Conservation (phyloP, 2,113 vertebrate species). For the Mirza zaza region DNA sequence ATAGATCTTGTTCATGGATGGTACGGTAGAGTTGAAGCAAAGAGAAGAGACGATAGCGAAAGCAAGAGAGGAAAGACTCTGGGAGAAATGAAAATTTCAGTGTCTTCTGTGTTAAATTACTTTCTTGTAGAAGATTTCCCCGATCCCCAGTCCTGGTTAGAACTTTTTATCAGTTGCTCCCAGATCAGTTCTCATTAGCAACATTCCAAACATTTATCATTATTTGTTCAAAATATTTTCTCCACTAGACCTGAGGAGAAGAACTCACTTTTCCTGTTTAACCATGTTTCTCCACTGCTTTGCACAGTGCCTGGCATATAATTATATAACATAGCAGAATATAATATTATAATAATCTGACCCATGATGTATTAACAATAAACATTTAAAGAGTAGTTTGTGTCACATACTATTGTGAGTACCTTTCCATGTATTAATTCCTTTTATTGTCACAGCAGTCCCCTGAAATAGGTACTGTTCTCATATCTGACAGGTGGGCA, state of each 20-base stretch:
- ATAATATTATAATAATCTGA: neutral
- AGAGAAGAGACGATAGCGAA: neutral
- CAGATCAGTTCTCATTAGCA: neutral
- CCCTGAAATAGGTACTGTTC: neutral
- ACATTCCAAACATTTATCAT: neutral
- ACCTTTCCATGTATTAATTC: neutral
- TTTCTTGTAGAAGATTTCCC: neutral
- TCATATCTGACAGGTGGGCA: neutral
- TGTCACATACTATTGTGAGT: neutral
- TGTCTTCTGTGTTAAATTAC: neutral
- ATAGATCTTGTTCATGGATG: neutral
- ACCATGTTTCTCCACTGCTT: neutral
- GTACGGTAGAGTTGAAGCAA: neutral
- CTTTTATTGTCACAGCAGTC: neutral
- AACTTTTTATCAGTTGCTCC: neutral
- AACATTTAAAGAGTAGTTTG: neutral
- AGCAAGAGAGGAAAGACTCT: neutral
- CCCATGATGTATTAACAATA: neutral
- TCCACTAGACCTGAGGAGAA: neutral
- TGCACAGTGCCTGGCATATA: neutral
- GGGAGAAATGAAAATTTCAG: neutral
- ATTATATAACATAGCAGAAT: neutral
- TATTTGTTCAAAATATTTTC: neutral
- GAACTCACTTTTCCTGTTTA: neutral
- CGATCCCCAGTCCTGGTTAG: neutral